Conservation (phyloP, 2,113 vertebrate genomes). For the Falcunculus frontatus region DNA sequence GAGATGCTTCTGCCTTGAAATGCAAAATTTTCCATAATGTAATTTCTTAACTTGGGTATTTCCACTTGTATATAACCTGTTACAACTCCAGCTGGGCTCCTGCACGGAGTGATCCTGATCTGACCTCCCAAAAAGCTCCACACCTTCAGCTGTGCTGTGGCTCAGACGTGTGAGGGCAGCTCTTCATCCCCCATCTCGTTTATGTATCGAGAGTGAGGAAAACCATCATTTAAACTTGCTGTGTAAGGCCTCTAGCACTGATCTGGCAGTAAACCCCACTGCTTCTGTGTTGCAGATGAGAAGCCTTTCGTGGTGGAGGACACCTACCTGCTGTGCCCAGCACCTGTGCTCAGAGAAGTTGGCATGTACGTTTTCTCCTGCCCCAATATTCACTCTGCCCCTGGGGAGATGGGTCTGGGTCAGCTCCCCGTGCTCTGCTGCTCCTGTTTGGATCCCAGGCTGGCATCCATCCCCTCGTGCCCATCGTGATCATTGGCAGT, state of each 20-base stretch:
- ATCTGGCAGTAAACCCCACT: neutral
- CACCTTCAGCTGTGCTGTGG: neutral
- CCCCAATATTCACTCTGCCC: neutral
- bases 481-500: neutral
- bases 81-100: neutral
- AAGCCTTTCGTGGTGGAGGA: constrained; percentile 93
- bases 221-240: neutral
- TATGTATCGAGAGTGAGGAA: neutral
- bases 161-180: neutral
- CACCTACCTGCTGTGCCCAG: constrained; percentile 93
- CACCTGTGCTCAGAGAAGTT: constrained; percentile 88
- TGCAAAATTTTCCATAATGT: neutral
- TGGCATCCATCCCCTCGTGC: rapidly evolving
- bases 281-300: constrained; percentile 76
- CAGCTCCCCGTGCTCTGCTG: neutral
- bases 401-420: neutral
- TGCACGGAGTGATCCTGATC: neutral
- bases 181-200: neutral
- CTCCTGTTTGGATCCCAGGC: rapidly evolving
- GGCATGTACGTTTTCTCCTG: constrained; percentile 86
- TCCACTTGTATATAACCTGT: neutral
- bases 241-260: too few relatives aligned
- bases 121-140: neutral
- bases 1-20: neutral
- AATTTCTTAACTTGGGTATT: neutral